Evolutionary conservation across 1,140 invertebrate genomes (phyloP).

Genomic region (Eueides isabella): DNA sequence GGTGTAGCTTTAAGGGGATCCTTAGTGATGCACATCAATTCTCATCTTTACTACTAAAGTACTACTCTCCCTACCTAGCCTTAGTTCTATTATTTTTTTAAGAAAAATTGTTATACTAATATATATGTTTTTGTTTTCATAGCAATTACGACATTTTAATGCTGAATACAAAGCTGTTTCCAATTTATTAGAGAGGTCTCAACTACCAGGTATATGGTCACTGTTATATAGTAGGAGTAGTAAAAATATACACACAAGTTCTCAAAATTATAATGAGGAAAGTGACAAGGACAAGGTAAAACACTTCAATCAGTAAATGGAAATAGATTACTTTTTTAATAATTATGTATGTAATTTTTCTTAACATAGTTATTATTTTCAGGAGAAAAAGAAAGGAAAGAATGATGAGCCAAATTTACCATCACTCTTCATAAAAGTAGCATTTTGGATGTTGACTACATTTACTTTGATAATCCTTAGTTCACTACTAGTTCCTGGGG

Average conservation of each 20-base stretch:
- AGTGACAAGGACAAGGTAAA: slow-evolving; percentile 62
- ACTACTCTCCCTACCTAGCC: too few species aligned
- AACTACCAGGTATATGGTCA: slow-evolving; percentile 51
- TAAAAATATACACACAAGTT: slow-evolving; percentile 57
- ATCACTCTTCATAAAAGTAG: slow-evolving; percentile 87
- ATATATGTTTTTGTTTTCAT: slow-evolving; percentile 35
- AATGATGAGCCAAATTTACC: slow-evolving; percentile 87
- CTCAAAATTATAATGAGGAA: slow-evolving; percentile 45
- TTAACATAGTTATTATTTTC: slow-evolving; percentile 27
- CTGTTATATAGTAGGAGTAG: slow-evolving; percentile 37
- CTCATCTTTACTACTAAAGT: too few species aligned
- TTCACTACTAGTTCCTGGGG: slow-evolving; percentile 87
- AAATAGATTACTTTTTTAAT: too few species aligned
- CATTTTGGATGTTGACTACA: slow-evolving; percentile 89
- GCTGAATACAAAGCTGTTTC: slow-evolving; percentile 66
- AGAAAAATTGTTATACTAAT: slow-evolving; percentile 1
- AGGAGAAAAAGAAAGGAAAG: slow-evolving; percentile 76
- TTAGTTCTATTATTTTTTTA: not conserved
- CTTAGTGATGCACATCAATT: too few species aligned
- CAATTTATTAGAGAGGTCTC: slow-evolving; percentile 61
- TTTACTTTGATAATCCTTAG: slow-evolving; percentile 88
- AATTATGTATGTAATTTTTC: too few species aligned
- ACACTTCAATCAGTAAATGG: too few species aligned
- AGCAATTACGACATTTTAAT: slow-evolving; percentile 62
- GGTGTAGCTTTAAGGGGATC: too few species aligned